These are phyloP conservation scores for Bostrychus sinensis DNA, from an alignment of 2,113 vertebrate genomes.

Conservation along the genomic window DNA sequence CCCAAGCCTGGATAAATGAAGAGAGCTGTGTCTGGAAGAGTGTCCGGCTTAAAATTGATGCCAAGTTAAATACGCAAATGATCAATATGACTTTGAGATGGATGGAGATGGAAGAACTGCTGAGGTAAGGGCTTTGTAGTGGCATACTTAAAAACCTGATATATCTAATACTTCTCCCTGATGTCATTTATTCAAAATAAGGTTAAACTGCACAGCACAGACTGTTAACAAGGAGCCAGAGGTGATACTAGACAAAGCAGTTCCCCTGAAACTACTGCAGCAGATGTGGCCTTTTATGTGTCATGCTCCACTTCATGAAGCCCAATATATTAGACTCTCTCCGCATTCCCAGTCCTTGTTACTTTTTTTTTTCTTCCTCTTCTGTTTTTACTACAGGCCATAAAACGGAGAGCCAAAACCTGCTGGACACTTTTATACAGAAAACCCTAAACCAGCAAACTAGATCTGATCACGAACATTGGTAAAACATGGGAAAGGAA, in stretches of 20 bases:
- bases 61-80: too few relatives aligned
- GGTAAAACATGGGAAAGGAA: conserved; percentile 37
- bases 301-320: conserved; percentile 43
- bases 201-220: background rate
- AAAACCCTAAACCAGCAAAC: conserved; percentile 66
- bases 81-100: too few relatives aligned
- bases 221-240: conserved; percentile 22
- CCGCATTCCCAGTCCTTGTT: conserved; percentile 34
- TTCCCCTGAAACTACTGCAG: conserved; percentile 34
- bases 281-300: conserved; percentile 50
- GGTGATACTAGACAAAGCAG: conserved; percentile 6
- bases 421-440: conserved; percentile 70
- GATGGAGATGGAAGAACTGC: too few relatives aligned
- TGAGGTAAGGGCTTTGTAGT: too few relatives aligned
- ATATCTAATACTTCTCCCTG: background rate
- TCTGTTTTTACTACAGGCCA: conserved; percentile 56
- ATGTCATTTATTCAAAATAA: conserved; percentile 5
- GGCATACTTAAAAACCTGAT: too few relatives aligned
- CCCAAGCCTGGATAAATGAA: background rate
- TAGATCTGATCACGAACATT: conserved; percentile 70
- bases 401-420: conserved; percentile 69
- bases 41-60: too few relatives aligned
- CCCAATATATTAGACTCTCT: conserved; percentile 44
- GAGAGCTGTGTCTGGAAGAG: background rate
- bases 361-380: conserved; percentile 19